Percentiles rank a stretch among this genome's conserved stretches.
Conservation (phyloP, 2,888 invertebrate genomes). For the Parnassius mnemosyne region DNA sequence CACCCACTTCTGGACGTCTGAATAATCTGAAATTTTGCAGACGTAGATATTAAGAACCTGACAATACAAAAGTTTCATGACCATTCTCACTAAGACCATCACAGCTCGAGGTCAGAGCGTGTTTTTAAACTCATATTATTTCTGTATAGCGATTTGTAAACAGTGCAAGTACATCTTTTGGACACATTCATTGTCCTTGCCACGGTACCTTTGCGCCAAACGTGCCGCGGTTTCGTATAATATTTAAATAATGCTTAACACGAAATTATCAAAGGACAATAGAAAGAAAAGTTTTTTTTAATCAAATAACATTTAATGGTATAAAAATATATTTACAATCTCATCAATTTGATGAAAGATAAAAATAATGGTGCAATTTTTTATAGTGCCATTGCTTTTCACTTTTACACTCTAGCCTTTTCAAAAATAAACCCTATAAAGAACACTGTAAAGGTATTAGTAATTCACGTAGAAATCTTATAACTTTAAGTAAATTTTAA, state of each 20-base stretch:
- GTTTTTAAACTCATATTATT: too few species aligned
- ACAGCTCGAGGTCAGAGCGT: too few species aligned
- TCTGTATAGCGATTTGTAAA: background rate
- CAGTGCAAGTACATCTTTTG: background rate
- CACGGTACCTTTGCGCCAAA: conserved; percentile 4
- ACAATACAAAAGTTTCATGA: too few species aligned
- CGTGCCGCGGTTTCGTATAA: conserved; percentile 5
- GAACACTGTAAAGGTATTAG: too few species aligned
- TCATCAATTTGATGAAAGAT: conserved; percentile 78
- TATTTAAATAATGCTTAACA: background rate
- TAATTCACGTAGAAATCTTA: background rate
- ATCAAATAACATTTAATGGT: conserved; percentile 58
- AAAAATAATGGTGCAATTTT: conserved; percentile 53
- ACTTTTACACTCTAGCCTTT: conserved; percentile 20
- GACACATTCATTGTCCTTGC: conserved; percentile 7
- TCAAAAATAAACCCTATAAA: background rate
- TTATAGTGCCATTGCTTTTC: conserved; percentile 44
- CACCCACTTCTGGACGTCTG: too few species aligned
- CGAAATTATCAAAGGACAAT: conserved; percentile 23
- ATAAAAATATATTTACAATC: conserved; percentile 76
- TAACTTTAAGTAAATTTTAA: background rate
- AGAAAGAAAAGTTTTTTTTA: conserved; percentile 36
- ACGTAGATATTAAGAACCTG: too few species aligned
- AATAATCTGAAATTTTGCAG: too few species aligned
- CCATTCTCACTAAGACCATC: too few species aligned